These are phyloP conservation scores for Nomada lathburiana DNA, from an alignment of 2,888 invertebrate species.

Conservation along the genomic window DNA sequence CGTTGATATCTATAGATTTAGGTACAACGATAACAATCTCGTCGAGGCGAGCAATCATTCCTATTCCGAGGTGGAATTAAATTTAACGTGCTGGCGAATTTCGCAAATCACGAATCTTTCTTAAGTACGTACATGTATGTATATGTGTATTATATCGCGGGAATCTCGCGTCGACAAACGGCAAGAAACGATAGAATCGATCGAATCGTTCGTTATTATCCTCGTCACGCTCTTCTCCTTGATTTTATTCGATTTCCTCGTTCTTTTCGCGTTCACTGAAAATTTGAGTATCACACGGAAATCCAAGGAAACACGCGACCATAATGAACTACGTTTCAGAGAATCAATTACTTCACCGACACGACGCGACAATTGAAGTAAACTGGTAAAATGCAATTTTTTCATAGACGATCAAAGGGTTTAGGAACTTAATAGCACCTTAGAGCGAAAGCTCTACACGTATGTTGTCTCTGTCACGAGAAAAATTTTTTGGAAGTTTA, in stretches of 20 bases:
- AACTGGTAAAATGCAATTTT: not conserved
- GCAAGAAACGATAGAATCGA: constrained; percentile 59
- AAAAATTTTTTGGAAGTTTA: not conserved
- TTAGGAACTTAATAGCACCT: constrained; percentile 31
- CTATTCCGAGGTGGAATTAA: constrained; percentile 42
- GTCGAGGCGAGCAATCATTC: constrained; percentile 58
- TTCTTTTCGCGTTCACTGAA: constrained; percentile 40
- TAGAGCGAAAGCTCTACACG: not conserved
- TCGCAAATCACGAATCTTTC: constrained; percentile 51
- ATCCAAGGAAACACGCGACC: constrained; percentile 9
- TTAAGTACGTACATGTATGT: constrained; percentile 38
- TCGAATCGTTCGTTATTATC: constrained; percentile 53
- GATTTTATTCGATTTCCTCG: constrained; percentile 27
- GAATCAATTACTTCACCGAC: not conserved
- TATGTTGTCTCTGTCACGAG: not conserved
- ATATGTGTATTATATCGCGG: constrained; percentile 25
- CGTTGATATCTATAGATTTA: constrained; percentile 70
- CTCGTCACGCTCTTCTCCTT: constrained; percentile 54
- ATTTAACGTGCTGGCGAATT: constrained; percentile 49
- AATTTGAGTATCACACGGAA: not conserved
- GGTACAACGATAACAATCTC: constrained; percentile 73
- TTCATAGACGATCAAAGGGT: not conserved
- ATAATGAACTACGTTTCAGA: not conserved
- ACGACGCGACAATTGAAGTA: not conserved
- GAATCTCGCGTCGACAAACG: constrained; percentile 44